Evolutionary conservation across 1,140 invertebrate genomes (phyloP), one percentile per base, ranked within the genome.

Genomic region (Calephelis nemesis): DNA sequence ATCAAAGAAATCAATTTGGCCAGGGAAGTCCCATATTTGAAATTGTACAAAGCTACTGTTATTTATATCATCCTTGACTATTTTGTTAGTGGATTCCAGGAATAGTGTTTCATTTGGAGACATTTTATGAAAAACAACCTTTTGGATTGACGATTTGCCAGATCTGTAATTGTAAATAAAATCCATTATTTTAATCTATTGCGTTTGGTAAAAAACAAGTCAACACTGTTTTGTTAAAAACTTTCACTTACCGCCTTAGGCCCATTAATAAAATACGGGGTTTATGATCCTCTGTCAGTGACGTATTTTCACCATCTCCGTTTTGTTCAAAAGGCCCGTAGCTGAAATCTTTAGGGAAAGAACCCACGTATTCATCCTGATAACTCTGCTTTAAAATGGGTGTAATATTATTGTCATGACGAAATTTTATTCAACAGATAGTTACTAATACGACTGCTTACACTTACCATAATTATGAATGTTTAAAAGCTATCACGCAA

Each of bases 91-190:
- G 75, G 98, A 98, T 91, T 99, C 99, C 49, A 99, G 92, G 81
- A 99, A 99, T n/a, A 99, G 92, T 5, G 99, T 99, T 93, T 99
- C 99, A 93, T 99, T 99, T 8, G 99, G 99, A 10, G 98, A 99
- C 97, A 99, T 99, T 93, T 99, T 99, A 84, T 99, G 98, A 92
- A 99, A 99, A 11, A 99, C 99, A 8, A 99, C 99, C 94, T 99
- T 99, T 88, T 99, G 98, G 84, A 99, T 99, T 3, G 99, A 99
- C n/a, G 98, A 99, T 92, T 99, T 99, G 69, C 99, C 99, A 90
- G 98, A 99, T 86, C 98, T 98, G 81, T 71, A 75, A 75, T 65
- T 8, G 69, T 65, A 45, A 65, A 63, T 47, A 50, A 4, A 15
- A 19, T 11, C 13, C 4, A 15, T 52, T 13, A 52, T 5, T 15